These are phyloP conservation scores for Takifugu flavidus DNA, from an alignment of 2,113 vertebrate species.

Conservation along the genomic window DNA sequence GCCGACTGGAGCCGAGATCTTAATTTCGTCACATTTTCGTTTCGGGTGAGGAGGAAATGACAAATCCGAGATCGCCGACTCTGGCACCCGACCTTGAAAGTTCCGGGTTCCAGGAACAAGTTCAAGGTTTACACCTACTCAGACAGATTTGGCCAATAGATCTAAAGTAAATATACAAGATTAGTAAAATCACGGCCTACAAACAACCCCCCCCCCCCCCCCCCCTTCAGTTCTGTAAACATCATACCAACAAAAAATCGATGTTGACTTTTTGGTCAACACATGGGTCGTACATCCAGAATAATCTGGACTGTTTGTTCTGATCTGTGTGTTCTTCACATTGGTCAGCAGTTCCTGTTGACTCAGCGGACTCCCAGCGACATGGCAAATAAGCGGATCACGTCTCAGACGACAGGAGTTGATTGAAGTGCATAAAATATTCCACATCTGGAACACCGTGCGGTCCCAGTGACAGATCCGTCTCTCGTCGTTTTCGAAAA, in stretches of 20 bases:
- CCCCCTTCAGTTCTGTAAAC: too few relatives aligned
- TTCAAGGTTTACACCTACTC: not conserved
- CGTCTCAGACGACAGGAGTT: slow-evolving; percentile 1
- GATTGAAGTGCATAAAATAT: slow-evolving; percentile 33
- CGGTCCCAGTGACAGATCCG: not conserved
- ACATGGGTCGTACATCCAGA: slow-evolving; percentile 16
- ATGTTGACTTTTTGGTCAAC: slow-evolving; percentile 3
- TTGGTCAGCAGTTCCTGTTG: not conserved
- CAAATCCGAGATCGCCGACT: not conserved
- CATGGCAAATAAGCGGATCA: too few relatives aligned
- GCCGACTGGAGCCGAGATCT: accelerated
- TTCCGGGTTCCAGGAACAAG: too few relatives aligned
- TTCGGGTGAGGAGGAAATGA: slow-evolving; percentile 17
- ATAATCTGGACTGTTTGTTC: not conserved
- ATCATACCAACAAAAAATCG: slow-evolving; percentile 15
- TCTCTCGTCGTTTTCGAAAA: too few relatives aligned
- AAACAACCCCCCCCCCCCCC: too few relatives aligned
- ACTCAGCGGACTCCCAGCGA: not conserved
- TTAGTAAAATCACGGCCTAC: not conserved
- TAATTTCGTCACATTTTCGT: slow-evolving; percentile 16
- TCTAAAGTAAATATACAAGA: slow-evolving; percentile 1
- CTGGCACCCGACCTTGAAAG: not conserved
- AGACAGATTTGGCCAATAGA: slow-evolving; percentile 1
- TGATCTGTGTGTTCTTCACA: too few relatives aligned
- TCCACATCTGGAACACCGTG: not conserved